Evolutionary conservation across 2,888 invertebrate genomes (phyloP), one percentile per base, ranked within the genome.

Genomic region (Pollenia griseotomentosa): DNA sequence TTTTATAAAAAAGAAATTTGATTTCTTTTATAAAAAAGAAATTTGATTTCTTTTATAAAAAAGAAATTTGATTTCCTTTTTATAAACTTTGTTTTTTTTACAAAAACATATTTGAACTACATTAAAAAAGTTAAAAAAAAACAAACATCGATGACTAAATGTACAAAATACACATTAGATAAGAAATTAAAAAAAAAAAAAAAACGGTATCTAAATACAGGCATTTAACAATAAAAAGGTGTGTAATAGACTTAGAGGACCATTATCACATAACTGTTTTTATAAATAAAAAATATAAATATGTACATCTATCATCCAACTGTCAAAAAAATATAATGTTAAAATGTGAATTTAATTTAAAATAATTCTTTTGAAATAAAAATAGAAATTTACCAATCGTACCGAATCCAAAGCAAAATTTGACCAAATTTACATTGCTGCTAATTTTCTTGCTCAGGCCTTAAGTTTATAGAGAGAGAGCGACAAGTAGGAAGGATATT

Each of bases 41-140:
- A 23, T 23, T 23, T 23, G 23, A 23, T 23, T 23, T 23, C 23
- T 23, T 23, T 23, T 23, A 23, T 2, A 3, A 23, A n/a, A 63
- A 73, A 81, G 81, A 81, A 81, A 81, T 81, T 81, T 65, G 16
- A 81, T 81, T 73, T 81, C 73, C 65, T 57, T 65, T 63, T n/a
- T 16, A 33, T 1, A 63, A 63, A 63, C 16, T n/a, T 42, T n/a
- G 19, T 53, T 48, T 70, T 57, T 61, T 48, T 63, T 66, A 74
- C 65, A 79, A 80, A 53, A 77, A 65, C 16, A 53, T 55, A n/a
- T 46, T 73, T 44, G 19, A 57, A 71, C n/a, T 71, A 70, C 12
- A 42, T 23, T 42, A 42, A 63, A 79, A 51, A 63, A 79, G 4
- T 33, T 33, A 33, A 4, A 19, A 19, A 51, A 59, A 14, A 59